phyloP scores from a whole-genome alignment of 2,888 invertebrate species.

The Ischnura elegans region DNA sequence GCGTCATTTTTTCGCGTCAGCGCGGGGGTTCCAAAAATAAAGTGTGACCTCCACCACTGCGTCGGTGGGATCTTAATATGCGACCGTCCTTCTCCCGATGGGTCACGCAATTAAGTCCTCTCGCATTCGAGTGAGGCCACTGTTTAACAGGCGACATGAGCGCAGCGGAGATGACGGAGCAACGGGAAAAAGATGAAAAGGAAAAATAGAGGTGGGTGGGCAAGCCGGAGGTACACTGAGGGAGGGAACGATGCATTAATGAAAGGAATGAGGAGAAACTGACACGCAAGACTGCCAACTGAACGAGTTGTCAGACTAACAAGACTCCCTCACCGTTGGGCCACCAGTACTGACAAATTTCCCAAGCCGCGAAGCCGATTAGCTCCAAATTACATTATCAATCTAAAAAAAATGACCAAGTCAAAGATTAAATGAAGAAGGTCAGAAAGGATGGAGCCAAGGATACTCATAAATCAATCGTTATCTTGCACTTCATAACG shows the following conservation, averaged over 20 bases:
- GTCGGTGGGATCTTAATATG: conserved; percentile 35
- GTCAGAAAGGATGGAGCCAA: no score
- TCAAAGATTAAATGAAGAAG: no score
- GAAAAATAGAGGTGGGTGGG: background rate
- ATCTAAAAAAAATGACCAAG: no score
- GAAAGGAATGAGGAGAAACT: background rate
- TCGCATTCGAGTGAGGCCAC: background rate
- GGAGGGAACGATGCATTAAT: background rate
- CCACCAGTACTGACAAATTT: background rate
- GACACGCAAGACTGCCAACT: conserved; percentile 3
- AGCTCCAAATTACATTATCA: no score
- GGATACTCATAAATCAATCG: no score
- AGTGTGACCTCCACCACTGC: background rate
- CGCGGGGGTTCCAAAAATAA: background rate
- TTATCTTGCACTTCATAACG: no score
- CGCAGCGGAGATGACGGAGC: background rate
- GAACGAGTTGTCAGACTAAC: no score
- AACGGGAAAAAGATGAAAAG: background rate
- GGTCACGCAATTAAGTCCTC: background rate
- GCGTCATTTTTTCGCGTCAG: conserved; percentile 24
- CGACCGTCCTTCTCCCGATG: background rate
- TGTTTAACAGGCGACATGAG: background rate
- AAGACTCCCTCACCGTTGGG: no score
- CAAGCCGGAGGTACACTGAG: background rate
- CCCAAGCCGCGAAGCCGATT: no score